Evolutionary conservation across 2,888 invertebrate genomes (phyloP), one percentile per base, ranked within the genome.

Genomic region (Chirona hameri): DNA sequence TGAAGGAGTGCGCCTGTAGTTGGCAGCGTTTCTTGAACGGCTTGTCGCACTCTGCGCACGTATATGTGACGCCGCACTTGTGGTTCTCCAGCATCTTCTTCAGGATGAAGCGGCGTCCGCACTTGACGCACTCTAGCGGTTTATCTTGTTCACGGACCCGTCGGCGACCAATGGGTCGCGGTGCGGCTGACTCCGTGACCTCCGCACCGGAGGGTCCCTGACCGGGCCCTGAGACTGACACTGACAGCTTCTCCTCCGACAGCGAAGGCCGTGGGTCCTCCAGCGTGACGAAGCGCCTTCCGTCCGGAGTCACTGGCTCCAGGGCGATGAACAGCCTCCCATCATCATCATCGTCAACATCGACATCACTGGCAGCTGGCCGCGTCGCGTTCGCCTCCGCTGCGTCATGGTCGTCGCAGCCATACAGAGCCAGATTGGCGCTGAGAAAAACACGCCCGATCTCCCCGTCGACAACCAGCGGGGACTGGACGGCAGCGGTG

Each of bases 11-110:
- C 2, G 76, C 76, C 3, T 76, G 31, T 39, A 76, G 39, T 39
- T 76, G 76, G 18, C 76, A 76, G 39, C 76, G 76, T 15, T 76
- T 76, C 39, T 76, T 76, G 76, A 76, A 76, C 39, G 29, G 18
- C 29, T 76, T 76, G 39, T 39, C 39, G 15, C 76, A 76, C 39
- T 76, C 76, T 9, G 76, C 21, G 15, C 76, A 76, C 21, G 18
- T 21, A 15, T 76, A 76, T 4, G 39, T 76, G 76, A 76, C 39
- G 3, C 76, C 76, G 27, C 76, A 76, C 76, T 76, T 76, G 76
- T 76, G 76, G 12, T 39, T n/a, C 5, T 31, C 76, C 24, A 76
- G 24, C 76, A 76, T 76, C 21, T 76, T 76, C 18, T 9, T n/a
- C 39, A 76, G 39, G 14, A 76, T 24, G 39, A 76, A 76, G 3